These are phyloP conservation scores for Lamprologus speciosus DNA, from an alignment of 2,113 vertebrate genomes.

Conservation along the genomic window DNA sequence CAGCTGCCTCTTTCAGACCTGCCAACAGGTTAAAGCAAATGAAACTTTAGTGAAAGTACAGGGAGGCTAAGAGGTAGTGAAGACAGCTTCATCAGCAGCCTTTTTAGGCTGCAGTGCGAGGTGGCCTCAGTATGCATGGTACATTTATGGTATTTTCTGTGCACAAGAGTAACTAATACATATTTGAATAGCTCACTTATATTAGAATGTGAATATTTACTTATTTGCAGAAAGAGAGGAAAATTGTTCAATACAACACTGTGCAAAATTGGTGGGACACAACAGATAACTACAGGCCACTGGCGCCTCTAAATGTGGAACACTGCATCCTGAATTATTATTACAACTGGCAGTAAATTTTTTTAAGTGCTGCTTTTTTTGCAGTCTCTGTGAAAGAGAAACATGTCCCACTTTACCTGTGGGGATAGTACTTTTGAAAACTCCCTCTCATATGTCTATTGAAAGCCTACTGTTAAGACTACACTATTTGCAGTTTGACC, in stretches of 20 bases:
- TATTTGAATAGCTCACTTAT: neutral
- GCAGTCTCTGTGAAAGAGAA: neutral
- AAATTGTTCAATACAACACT: neutral
- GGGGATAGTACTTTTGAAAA: neutral
- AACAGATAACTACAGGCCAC: neutral
- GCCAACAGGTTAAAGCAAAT: slow-evolving; percentile 1
- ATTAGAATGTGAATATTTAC: neutral
- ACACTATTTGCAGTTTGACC: slow-evolving; percentile 9
- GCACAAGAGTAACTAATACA: neutral
- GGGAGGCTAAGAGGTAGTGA: neutral
- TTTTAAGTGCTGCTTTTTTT: neutral
- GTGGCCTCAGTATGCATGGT: neutral
- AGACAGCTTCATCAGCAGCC: neutral
- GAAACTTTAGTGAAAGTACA: neutral
- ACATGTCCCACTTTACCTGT: neutral
- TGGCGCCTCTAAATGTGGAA: neutral
- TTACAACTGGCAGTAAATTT: neutral
- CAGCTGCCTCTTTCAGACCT: neutral
- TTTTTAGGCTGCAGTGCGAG: neutral
- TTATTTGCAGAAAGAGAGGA: neutral
- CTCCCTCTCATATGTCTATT: neutral
- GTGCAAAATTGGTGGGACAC: neutral
- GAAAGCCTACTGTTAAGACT: neutral
- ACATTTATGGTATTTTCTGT: neutral
- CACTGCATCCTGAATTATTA: neutral